Conservation (phyloP, 2,888 invertebrate genomes). For the Erpobdella octoculata region DNA sequence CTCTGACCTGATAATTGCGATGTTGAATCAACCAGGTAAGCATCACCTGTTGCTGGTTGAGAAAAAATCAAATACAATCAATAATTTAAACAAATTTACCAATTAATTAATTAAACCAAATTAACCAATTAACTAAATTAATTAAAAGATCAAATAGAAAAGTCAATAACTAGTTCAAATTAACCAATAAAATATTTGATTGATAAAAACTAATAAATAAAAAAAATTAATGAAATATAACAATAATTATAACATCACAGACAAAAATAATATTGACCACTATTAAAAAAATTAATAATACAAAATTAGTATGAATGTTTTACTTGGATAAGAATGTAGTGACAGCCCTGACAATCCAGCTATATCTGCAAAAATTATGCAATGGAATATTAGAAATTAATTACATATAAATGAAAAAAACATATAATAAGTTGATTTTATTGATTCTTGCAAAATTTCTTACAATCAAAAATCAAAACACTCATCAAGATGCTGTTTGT, state of each 20-base stretch:
- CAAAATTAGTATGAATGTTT: too few relatives aligned
- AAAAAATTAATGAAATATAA: too few relatives aligned
- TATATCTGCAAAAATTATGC: conserved; percentile 4
- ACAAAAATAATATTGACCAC: neutral
- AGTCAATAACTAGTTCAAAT: neutral
- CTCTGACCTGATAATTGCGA: neutral
- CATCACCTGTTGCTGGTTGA: neutral
- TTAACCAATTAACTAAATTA: neutral
- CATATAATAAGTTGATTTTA: neutral
- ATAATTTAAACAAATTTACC: too few relatives aligned
- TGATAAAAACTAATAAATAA: too few relatives aligned
- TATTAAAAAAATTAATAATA: neutral
- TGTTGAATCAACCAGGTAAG: neutral
- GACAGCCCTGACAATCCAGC: conserved; percentile 23
- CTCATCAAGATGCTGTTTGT: too few relatives aligned
- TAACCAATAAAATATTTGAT: too few relatives aligned
- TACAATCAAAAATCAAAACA: neutral
- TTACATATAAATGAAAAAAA: neutral
- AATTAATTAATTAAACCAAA: too few relatives aligned
- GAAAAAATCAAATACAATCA: too few relatives aligned
- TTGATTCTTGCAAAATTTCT: neutral
- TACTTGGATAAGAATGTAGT: conserved; percentile 15
- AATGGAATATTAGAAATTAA: neutral
- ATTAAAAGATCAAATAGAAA: neutral
- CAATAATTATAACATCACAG: too few relatives aligned